Evolutionary conservation across 1,140 invertebrate species (phyloP), one percentile per base, ranked within the genome.

Genomic region (Lysiphlebus fabarum): DNA sequence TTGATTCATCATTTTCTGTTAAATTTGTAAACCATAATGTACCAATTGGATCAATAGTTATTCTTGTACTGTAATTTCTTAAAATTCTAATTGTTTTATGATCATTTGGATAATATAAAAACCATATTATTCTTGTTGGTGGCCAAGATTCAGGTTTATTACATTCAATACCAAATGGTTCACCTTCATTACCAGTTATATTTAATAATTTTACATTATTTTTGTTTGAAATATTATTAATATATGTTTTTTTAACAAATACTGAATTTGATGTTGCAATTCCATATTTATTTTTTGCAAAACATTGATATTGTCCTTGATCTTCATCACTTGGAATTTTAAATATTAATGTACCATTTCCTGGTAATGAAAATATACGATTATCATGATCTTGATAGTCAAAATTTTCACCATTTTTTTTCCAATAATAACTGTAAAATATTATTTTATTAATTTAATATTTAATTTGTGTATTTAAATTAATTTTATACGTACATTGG

Each of bases 241-340:
- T 78, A 75, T 96, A 93, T 5, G 95, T 92, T 78, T 96, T 95
- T n/a, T 93, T 82, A 10, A 98, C 90, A 69, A 94, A 95, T 8
- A 98, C 93, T 0, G 92, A 93, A 76, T 97, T 96, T 0, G 93
- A 95, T 0, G 93, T 93, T 10, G 95, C 93, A 4, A 85, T 91
- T 45, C 97, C 97, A 84, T 93, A 94, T 67, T 93, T 89, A 73
- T 99, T 99, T 67, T 87, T 85, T 0, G 96, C 96, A 76, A 96
- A 95, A 80, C 97, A 99, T 73, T 99, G 96, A 78, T 99, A 99
- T 66, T 97, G 90, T 37, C 95, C 94, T 36, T 95, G 82, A 79
- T 98, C 96, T 70, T 96, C 95, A 67, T 96, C 90, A 55, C 88
- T 82, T 0, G 95, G 95, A 63, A 84, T 84, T 41, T 90, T 89